phyloP scores from a whole-genome alignment of 2,888 invertebrate species.

The Tanytarsus gracilentus region DNA sequence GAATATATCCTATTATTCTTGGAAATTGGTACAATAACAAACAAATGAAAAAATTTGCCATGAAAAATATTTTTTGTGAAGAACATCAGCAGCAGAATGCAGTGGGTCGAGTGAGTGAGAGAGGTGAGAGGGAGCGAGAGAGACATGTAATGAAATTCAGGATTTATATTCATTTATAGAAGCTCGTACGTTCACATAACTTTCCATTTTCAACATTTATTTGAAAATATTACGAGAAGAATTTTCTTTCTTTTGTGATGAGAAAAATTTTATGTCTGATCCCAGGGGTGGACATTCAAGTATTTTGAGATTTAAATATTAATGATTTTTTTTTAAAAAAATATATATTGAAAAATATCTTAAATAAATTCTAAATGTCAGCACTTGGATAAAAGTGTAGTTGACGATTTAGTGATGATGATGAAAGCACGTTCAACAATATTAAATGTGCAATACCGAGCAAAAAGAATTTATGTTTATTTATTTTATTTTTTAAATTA shows the following conservation, averaged over 20 bases:
- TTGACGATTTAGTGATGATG: too few relatives aligned
- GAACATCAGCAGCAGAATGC: neutral
- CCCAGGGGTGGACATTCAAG: too few relatives aligned
- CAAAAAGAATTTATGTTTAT: neutral
- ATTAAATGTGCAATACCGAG: neutral
- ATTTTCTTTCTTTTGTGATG: too few relatives aligned
- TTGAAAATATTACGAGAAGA: conserved; percentile 14
- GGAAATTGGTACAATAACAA: conserved; percentile 27
- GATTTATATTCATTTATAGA: conserved; percentile 25
- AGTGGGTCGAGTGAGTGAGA: neutral
- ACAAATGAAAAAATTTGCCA: conserved; percentile 18
- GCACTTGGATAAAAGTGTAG: neutral
- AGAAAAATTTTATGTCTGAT: too few relatives aligned
- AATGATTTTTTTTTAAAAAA: too few relatives aligned
- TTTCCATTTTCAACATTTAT: conserved; percentile 17
- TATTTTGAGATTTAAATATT: too few relatives aligned
- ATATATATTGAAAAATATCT: too few relatives aligned
- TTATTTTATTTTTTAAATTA: conserved; percentile 14
- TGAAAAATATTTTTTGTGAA: conserved; percentile 3
- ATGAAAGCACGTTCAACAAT: neutral
- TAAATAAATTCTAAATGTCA: too few relatives aligned
- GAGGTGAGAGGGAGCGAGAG: neutral
- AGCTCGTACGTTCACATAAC: conserved; percentile 12
- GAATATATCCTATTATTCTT: conserved; percentile 19
- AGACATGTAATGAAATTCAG: conserved; percentile 20